Evolutionary conservation across 2,888 invertebrate genomes (phyloP).

Genomic region (Orthosia incerta): DNA sequence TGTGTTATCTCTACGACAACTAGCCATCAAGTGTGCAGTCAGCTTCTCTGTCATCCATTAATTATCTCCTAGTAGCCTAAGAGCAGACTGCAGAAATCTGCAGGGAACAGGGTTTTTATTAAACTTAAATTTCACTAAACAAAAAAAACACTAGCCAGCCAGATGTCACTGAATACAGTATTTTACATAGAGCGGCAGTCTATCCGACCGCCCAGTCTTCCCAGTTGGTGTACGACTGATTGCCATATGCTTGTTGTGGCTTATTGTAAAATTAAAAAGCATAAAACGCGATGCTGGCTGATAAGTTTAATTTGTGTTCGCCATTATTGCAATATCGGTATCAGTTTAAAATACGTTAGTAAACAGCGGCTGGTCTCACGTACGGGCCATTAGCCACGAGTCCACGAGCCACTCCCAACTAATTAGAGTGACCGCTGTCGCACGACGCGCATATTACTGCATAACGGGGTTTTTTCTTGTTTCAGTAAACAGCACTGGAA

Average conservation of each 20-base stretch:
- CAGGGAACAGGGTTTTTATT: too few relatives aligned
- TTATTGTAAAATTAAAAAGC: neutral
- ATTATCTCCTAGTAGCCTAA: too few relatives aligned
- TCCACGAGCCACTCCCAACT: conserved; percentile 34
- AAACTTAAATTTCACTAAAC: neutral
- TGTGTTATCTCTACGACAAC: neutral
- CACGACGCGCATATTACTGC: conserved; percentile 1
- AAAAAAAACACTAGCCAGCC: neutral
- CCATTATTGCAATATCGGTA: neutral
- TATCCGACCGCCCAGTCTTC: too few relatives aligned
- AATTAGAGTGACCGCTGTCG: conserved; percentile 33
- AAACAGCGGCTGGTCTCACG: conserved; percentile 37
- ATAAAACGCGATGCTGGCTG: neutral
- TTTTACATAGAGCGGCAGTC: too few relatives aligned
- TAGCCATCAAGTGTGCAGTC: too few relatives aligned
- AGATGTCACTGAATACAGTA: too few relatives aligned
- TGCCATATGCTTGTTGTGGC: neutral
- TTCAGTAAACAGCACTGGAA: conserved; percentile 1
- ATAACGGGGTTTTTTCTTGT: conserved; percentile 16
- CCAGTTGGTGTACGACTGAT: too few relatives aligned
- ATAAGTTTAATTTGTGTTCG: neutral
- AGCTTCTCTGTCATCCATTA: too few relatives aligned
- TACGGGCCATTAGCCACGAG: conserved; percentile 46
- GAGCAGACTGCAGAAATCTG: too few relatives aligned
- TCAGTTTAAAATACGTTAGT: neutral